These are phyloP conservation scores for Gadus macrocephalus DNA, from an alignment of 2,113 vertebrate genomes.

Conservation along the genomic window DNA sequence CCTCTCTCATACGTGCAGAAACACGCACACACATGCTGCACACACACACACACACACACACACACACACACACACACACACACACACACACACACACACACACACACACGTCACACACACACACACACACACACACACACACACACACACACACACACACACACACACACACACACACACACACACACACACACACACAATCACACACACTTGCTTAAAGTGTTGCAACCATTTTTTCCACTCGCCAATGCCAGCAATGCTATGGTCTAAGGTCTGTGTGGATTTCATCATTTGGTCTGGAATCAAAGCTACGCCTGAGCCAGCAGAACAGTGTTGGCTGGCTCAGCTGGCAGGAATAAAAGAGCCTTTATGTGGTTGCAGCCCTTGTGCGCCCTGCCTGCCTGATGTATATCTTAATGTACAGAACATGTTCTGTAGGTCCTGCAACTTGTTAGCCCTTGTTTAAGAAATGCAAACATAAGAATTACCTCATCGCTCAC, in stretches of 20 bases:
- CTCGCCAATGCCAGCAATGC: slow-evolving; percentile 60
- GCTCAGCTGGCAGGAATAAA: slow-evolving; percentile 63
- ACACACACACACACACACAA: slow-evolving; percentile 21
- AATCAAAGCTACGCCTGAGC: slow-evolving; percentile 68
- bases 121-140: slow-evolving; percentile 8
- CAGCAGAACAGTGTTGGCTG: slow-evolving; percentile 58
- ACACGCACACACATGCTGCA: slow-evolving; percentile 12
- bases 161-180: slow-evolving; percentile 4
- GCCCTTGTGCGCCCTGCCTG: slow-evolving; percentile 57
- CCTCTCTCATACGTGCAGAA: neutral
- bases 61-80: slow-evolving; percentile 12
- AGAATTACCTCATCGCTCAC: slow-evolving; percentile 69
- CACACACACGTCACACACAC: slow-evolving; percentile 6
- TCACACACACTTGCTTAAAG: slow-evolving; percentile 27
- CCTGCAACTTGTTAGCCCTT: slow-evolving; percentile 73
- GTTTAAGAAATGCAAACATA: slow-evolving; percentile 49
- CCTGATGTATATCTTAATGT: slow-evolving; percentile 75
- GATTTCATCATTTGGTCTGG: slow-evolving; percentile 70
- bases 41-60: slow-evolving; percentile 3
- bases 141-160: slow-evolving; percentile 10
- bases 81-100: slow-evolving; percentile 9
- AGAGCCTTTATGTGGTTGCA: slow-evolving; percentile 65
- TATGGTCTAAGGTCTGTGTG: slow-evolving; percentile 60
- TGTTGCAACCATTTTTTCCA: slow-evolving; percentile 66
- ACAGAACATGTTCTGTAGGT: slow-evolving; percentile 67